Conservation (phyloP, 2,888 invertebrate genomes). For the Rotaria macrura region DNA sequence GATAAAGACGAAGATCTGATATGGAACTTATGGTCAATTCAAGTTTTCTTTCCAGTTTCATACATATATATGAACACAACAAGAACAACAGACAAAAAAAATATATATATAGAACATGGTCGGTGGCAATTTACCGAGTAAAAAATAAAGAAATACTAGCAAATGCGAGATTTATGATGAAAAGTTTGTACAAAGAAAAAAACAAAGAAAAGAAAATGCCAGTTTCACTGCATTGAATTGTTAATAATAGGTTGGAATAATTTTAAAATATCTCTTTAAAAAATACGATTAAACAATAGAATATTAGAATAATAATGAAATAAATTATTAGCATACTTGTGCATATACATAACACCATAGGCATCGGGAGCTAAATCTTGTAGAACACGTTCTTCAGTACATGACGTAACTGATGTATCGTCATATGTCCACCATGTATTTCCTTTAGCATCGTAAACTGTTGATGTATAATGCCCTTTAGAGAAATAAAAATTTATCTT, state of each 20-base stretch:
- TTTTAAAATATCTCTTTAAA: background rate
- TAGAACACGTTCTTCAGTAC: background rate
- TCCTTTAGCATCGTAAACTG: background rate
- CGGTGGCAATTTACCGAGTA: background rate
- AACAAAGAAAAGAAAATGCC: background rate
- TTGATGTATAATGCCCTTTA: background rate
- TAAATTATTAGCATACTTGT: background rate
- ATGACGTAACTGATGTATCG: conserved; percentile 8
- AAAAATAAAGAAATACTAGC: background rate
- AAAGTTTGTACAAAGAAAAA: background rate
- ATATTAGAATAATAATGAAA: background rate
- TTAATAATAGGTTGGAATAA: background rate
- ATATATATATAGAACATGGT: background rate
- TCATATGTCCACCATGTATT: conserved; percentile 21
- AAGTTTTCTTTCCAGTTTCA: background rate
- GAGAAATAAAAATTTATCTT: background rate
- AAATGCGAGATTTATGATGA: background rate
- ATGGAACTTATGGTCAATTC: background rate
- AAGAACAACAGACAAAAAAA: background rate
- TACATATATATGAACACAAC: background rate
- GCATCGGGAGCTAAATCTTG: conserved; percentile 18
- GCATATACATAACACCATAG: conserved; percentile 14
- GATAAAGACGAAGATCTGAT: background rate
- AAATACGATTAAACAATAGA: background rate
- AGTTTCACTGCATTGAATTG: background rate